A percentile compares a stretch with the other conserved stretches of the same genome.
Evolutionary conservation across 2,888 invertebrate species (phyloP).

Genomic region (Acronicta alni): DNA sequence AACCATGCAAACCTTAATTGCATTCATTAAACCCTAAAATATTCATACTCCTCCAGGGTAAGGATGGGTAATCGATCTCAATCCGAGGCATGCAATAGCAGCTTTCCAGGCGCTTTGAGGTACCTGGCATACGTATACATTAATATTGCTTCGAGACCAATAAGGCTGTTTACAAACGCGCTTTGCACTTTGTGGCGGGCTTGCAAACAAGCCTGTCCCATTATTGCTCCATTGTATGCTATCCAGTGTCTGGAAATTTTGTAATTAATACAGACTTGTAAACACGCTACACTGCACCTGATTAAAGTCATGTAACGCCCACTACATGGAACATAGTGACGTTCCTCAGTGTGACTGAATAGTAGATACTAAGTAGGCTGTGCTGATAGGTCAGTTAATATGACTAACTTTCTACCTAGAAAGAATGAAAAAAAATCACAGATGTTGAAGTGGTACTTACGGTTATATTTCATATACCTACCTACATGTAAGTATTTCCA

Average conservation of each 20-base stretch:
- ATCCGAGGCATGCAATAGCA: slow-evolving; percentile 30
- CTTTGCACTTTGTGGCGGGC: slow-evolving; percentile 77
- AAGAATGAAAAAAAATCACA: no score
- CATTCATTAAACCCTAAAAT: slow-evolving; percentile 43
- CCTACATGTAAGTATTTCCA: no score
- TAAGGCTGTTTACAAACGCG: slow-evolving; percentile 78
- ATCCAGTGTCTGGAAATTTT: slow-evolving; percentile 69
- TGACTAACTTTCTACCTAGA: no score
- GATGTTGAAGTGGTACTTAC: no score
- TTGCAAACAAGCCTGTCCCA: slow-evolving; percentile 71
- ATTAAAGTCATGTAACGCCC: slow-evolving; percentile 47
- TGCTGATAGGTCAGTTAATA: no score
- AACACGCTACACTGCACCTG: slow-evolving; percentile 37
- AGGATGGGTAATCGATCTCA: slow-evolving; percentile 50
- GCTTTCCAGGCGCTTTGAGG: slow-evolving; percentile 34
- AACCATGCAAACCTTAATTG: slow-evolving; percentile 23
- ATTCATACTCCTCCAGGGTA: slow-evolving; percentile 40
- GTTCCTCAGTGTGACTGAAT: neutral
- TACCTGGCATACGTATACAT: slow-evolving; percentile 48
- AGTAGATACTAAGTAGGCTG: no score
- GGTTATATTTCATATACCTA: no score
- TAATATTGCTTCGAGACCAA: slow-evolving; percentile 78
- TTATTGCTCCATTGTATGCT: slow-evolving; percentile 73
- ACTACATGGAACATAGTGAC: slow-evolving; percentile 9
- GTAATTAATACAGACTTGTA: slow-evolving; percentile 67